phyloP scores from a whole-genome alignment of 1,140 invertebrate genomes.

The Drosophila mayri region DNA sequence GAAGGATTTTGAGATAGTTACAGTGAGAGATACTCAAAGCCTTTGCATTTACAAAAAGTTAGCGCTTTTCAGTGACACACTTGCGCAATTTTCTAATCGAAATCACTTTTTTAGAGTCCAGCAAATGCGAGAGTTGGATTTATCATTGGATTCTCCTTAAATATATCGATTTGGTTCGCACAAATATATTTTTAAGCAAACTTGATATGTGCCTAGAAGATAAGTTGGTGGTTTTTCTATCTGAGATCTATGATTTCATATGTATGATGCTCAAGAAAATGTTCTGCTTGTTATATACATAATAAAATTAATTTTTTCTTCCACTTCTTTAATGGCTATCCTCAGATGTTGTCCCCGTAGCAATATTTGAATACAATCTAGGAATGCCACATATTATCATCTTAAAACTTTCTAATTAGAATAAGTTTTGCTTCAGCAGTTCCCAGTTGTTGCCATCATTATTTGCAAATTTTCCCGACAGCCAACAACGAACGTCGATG shows the following conservation, averaged over 20 bases:
- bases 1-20: too few species aligned
- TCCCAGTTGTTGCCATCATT: conserved; percentile 46
- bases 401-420: conserved; percentile 50
- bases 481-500: conserved; percentile 14
- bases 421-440: conserved; percentile 35
- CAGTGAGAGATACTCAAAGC: too few species aligned
- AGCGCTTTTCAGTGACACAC: not conserved
- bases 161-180: too few species aligned
- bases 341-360: not conserved
- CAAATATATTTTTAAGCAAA: not conserved
- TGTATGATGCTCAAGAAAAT: not conserved
- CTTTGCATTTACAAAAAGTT: not conserved
- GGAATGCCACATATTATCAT: conserved; percentile 8
- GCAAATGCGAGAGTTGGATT: not conserved
- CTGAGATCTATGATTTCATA: not conserved
- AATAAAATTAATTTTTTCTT: not conserved
- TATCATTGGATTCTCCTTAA: not conserved
- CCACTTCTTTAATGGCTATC: not conserved
- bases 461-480: conserved; percentile 38
- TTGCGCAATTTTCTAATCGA: too few species aligned
- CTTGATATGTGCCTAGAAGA: not conserved
- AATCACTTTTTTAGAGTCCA: not conserved
- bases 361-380: conserved; percentile 22
- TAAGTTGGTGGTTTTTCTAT: too few species aligned
- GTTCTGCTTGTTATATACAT: not conserved